Evolutionary conservation across 2,797 vertebrate species (phyloP).

Genomic region (Heterohyrax brucei): DNA sequence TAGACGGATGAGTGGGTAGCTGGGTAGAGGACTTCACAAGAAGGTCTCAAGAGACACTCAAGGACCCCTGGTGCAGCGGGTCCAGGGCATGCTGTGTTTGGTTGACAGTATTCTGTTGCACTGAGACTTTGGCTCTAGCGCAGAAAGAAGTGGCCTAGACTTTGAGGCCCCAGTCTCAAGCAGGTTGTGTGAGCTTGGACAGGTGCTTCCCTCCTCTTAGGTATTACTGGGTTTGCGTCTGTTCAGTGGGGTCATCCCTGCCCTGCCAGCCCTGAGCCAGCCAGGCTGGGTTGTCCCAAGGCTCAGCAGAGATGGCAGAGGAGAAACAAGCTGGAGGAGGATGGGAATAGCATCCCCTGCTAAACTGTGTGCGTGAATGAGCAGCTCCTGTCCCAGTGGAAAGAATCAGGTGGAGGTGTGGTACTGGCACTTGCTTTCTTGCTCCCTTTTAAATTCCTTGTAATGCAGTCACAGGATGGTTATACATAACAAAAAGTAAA

Average conservation of each 20-base stretch:
- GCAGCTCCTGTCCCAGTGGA: neutral
- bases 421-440: neutral
- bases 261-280: neutral
- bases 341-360: fast-evolving
- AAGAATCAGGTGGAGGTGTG: fast-evolving
- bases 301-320: neutral
- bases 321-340: neutral
- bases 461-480: neutral
- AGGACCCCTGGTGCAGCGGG: neutral
- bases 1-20: neutral
- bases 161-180: neutral
- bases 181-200: neutral
- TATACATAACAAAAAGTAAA: neutral
- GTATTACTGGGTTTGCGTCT: neutral
- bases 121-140: fast-evolving
- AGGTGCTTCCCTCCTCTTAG: neutral
- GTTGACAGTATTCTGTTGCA: neutral
- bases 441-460: neutral
- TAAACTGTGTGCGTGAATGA: fast-evolving
- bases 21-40: fast-evolving
- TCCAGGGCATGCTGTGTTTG: neutral
- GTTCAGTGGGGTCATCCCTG: neutral
- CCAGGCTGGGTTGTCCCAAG: neutral
- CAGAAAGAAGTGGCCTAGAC: neutral
- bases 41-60: neutral